phyloP scores from a whole-genome alignment of 2,113 vertebrate genomes.

The Perca fluviatilis region DNA sequence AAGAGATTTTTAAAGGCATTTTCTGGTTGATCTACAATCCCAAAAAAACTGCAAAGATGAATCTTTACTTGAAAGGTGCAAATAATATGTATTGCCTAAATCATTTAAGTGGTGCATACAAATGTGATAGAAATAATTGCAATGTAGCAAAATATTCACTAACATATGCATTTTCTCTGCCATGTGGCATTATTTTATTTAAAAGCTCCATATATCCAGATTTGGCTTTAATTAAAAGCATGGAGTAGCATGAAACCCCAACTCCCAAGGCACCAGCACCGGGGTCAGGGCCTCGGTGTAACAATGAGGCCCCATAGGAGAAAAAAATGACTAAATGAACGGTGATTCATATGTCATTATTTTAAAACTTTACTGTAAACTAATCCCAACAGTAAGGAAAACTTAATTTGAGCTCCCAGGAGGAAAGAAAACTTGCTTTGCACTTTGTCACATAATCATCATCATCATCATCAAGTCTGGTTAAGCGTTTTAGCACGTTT shows the following conservation, averaged over 20 bases:
- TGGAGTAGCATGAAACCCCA: conserved; percentile 38
- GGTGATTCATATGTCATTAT: conserved; percentile 27
- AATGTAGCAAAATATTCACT: neutral
- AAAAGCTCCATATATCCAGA: neutral
- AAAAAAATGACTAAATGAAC: neutral
- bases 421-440: conserved; percentile 9
- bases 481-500: neutral
- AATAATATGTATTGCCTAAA: neutral
- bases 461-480: neutral
- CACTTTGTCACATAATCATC: conserved; percentile 2
- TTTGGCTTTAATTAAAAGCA: conserved; percentile 29
- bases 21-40: neutral
- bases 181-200: conserved; percentile 15
- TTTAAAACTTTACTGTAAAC: conserved; percentile 4
- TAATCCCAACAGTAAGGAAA: conserved; percentile 12
- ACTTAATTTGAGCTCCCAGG: neutral
- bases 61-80: conserved; percentile 1
- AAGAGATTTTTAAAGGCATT: neutral
- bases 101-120: neutral
- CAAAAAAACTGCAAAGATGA: neutral
- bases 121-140: neutral
- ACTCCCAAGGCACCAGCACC: conserved; percentile 8
- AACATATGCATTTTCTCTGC: neutral
- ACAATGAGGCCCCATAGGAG: conserved; percentile 19
- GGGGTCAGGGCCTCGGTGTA: conserved; percentile 50